These are phyloP conservation scores for Cotesia vestalis DNA, from an alignment of 1,140 invertebrate genomes.

Conservation along the genomic window DNA sequence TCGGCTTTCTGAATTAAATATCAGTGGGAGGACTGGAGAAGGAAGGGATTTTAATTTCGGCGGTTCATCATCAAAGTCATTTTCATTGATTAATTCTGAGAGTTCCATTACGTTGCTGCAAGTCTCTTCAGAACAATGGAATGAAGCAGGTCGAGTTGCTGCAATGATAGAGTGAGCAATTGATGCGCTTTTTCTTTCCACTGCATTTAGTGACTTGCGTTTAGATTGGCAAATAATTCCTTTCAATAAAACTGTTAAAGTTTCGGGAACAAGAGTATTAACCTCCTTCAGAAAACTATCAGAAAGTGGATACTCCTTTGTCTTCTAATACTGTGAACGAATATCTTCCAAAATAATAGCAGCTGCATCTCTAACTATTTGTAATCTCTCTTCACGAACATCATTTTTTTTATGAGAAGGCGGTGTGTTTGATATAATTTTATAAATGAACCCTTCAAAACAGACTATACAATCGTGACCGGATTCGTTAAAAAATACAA, in stretches of 20 bases:
- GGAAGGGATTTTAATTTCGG: too few relatives aligned
- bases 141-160: background rate
- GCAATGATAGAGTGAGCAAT: background rate
- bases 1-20: constrained; percentile 3
- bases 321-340: constrained; percentile 36
- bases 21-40: constrained; percentile 37
- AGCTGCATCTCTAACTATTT: constrained; percentile 42
- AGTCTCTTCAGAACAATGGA: too few relatives aligned
- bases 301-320: constrained; percentile 34
- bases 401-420: background rate
- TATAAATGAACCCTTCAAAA: background rate
- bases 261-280: constrained; percentile 34
- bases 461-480: background rate
- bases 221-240: constrained; percentile 16
- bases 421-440: constrained; percentile 2
- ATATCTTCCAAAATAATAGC: constrained; percentile 46
- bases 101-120: too few relatives aligned
- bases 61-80: too few relatives aligned
- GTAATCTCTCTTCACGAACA: constrained; percentile 37
- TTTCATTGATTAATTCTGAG: too few relatives aligned
- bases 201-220: background rate
- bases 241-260: constrained; percentile 29
- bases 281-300: constrained; percentile 39
- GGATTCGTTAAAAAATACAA: background rate
- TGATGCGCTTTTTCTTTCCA: background rate